Evolutionary conservation across 2,888 invertebrate genomes (phyloP), one percentile per base, ranked within the genome.

Genomic region (Acanthosepion lycidas): DNA sequence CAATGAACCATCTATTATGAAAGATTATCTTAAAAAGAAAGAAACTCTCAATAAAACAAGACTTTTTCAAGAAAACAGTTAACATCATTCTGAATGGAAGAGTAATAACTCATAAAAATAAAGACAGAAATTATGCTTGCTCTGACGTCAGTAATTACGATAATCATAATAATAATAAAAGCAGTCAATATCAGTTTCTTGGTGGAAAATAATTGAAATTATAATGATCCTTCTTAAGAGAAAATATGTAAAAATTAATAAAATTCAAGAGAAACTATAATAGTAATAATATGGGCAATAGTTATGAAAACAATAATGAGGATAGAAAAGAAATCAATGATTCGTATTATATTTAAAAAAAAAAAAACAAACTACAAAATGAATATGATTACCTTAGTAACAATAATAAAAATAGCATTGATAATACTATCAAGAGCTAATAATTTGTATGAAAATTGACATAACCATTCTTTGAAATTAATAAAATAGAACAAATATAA

Each of bases 111-210:
- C n/a, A 78, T 78, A 78, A 78, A 78, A n/a, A 33, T n/a, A 33
- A n/a, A n/a, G 78, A 78, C 78, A 33, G 33, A 78, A 78, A 78
- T 78, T 78, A 78, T 78, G 33, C 33, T 78, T 78, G 78, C 33
- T 78, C 78, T 78, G 78, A 78, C 78, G 78, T 78, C 78, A 78
- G n/a, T 78, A 78, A 78, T 78, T 33, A 78, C n/a, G 33, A 78
- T 15, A 78, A 33, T 78, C 9, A 78, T 78, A 3, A 33, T 33
- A 33, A 78, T 78, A 78, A n/a, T 78, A 28, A 78, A 8, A 64
- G 64, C 64, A 28, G 64, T 28, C 23, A 78, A 33, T 33, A 78
- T 33, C 78, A 78, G 18, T 78, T 33, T 12, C 78, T 33, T 9
- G 20, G 33, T 78, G n/a, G 4, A n/a, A 33, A 78, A 78, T 33